Evolutionary conservation across 2,888 invertebrate genomes (phyloP), one percentile per base, ranked within the genome.

Genomic region (Dinocampus coccinellae): DNA sequence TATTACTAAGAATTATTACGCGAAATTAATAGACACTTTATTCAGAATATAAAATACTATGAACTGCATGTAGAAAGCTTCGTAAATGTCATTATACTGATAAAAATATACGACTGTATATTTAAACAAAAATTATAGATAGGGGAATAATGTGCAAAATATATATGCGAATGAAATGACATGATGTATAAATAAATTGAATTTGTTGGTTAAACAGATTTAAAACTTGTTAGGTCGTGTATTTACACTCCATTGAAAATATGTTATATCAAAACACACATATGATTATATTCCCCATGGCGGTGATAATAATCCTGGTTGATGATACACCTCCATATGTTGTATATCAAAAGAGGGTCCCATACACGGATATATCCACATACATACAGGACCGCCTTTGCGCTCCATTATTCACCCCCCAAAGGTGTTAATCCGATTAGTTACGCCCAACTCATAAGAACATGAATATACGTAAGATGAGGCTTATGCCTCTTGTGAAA

Each of bases 341-440:
- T 47, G 47, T 7, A n/a, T 47, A 47, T 47, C 47, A 47, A 47
- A 47, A 47, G 47, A 16, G 47, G 1, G 7, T 47, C 3, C n/a
- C n/a, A n/a, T n/a, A n/a, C n/a, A 29, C 7, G n/a, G 29, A 4
- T 29, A 29, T n/a, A n/a, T 29, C 3, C 29, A 29, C 20, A n/a
- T 16, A 47, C n/a, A 39, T 39, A n/a, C 16, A 58, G 66, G 42
- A 65, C 68, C 47, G 57, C 67, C 57, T 67, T 42, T 10, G 20
- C 53, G 52, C 60, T 52, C 53, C 16, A 68, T 68, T 75, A 79
- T 79, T 75, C 68, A 69, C 67, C 47, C 75, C 39, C 64, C 75
- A 70, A 71, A 70, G 73, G 71, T 61, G 69, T 71, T 78, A 78
- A 79, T 78, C 77, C 75, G 78, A 78, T 78, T 75, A 76, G 65